Evolutionary conservation across 2,888 invertebrate species (phyloP), one percentile per base, ranked within the genome.

Genomic region (Tetranychus truncatus): DNA sequence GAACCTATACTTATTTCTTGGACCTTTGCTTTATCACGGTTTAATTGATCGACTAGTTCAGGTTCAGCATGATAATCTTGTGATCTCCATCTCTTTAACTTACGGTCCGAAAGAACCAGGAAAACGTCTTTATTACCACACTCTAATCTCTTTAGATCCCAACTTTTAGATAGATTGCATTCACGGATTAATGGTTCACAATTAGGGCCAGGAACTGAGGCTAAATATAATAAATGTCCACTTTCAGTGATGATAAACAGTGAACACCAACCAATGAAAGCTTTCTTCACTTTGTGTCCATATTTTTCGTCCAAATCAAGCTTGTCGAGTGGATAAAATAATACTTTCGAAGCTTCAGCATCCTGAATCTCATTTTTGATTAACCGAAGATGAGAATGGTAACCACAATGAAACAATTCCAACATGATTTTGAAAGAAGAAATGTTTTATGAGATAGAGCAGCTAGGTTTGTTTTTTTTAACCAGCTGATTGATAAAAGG

Each of bases 1-100:
- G 75, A 75, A n/a, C 78, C 78, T 18, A 76, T 75, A 71, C 73
- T 67, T 11, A 78, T 45, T 65, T 77, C 74, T n/a, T 21, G n/a
- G 11, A 73, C 73, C 6, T 21, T 73, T 11, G 65, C 34, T 9
- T 65, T 11, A 46, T 34, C 20, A 1, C 45, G 21, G n/a, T 45
- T 34, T 20, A 34, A 24, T 46, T 45, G 24, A 55, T 65, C 73
- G 21, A 72, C 45, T 15, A 72, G 44, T 45, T 72, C 34, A 24
- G 69, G 69, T 20, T 69, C 69, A 24, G 34, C 11, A 5, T 69
- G 20, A 69, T 24, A 69, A n/a, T 69, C 34, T 69, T 69, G 21
- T 24, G 69, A 69, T 21, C 34, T 20, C 69, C 69, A 69, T 69
- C 69, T 20, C 6, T 24, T 34, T 45, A 72, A n/a, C 7, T 45